Conservation (phyloP, 1,140 invertebrate species). For the Sycobia sp. region DNA sequence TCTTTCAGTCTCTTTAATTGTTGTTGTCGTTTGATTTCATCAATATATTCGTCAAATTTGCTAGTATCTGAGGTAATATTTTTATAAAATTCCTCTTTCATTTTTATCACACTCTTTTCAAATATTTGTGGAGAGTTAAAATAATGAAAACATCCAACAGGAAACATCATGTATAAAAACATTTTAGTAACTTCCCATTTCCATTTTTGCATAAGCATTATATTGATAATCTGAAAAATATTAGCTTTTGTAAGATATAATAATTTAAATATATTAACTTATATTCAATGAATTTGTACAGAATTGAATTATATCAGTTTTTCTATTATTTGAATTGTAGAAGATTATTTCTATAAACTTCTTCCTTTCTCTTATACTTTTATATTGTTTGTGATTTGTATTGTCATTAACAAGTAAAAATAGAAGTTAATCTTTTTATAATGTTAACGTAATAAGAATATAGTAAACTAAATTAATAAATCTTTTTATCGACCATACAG, state of each 20-base stretch:
- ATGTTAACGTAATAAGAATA: no score
- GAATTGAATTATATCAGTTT: background rate
- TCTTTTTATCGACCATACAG: no score
- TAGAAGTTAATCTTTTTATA: no score
- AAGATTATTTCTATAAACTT: background rate
- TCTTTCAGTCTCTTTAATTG: conserved; percentile 10
- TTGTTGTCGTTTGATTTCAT: conserved; percentile 12
- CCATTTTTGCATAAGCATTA: conserved; percentile 76
- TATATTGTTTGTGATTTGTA: no score
- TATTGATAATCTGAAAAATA: conserved; percentile 22
- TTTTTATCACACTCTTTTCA: conserved; percentile 78
- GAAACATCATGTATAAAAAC: conserved; percentile 84
- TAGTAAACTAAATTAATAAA: no score
- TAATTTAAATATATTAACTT: background rate
- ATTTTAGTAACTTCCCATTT: conserved; percentile 80
- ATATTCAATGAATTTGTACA: background rate
- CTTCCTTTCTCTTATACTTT: no score
- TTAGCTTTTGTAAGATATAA: background rate
- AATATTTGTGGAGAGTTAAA: conserved; percentile 86
- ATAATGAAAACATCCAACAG: conserved; percentile 80
- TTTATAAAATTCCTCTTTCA: conserved; percentile 67
- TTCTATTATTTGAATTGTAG: background rate
- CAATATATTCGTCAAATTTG: background rate
- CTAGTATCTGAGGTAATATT: no score
- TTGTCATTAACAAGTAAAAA: no score